Conservation (phyloP, 2,888 invertebrate genomes). For the Patella depressa region DNA sequence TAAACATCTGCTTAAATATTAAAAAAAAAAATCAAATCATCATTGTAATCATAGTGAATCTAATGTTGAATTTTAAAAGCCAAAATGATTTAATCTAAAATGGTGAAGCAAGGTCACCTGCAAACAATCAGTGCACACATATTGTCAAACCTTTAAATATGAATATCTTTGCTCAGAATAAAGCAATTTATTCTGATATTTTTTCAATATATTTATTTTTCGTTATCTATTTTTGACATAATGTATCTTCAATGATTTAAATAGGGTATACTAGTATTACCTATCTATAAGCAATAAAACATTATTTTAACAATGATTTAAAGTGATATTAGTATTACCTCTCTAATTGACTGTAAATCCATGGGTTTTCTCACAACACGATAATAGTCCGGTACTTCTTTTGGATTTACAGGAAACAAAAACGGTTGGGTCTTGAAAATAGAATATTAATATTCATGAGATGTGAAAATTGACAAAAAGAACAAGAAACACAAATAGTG, state of each 20-base stretch:
- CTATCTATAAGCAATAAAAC: not conserved
- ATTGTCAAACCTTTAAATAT: too few relatives aligned
- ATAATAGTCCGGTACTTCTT: slow-evolving; percentile 94
- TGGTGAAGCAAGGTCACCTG: too few relatives aligned
- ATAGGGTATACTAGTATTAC: not conserved
- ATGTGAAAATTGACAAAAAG: not conserved
- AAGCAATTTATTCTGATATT: too few relatives aligned
- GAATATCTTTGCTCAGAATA: too few relatives aligned
- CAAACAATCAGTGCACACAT: too few relatives aligned
- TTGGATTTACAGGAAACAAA: slow-evolving; percentile 92
- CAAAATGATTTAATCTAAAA: too few relatives aligned
- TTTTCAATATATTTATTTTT: too few relatives aligned
- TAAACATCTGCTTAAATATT: too few relatives aligned
- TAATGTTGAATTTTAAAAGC: not conserved
- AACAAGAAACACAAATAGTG: too few relatives aligned
- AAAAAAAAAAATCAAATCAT: not conserved
- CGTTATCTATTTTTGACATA: too few relatives aligned
- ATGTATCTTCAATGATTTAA: too few relatives aligned
- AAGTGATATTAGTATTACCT: slow-evolving; percentile 68
- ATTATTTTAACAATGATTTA: not conserved
- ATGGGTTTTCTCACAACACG: slow-evolving; percentile 92
- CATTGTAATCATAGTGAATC: not conserved
- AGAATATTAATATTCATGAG: not conserved
- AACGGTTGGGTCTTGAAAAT: slow-evolving; percentile 80
- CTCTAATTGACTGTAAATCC: slow-evolving; percentile 96